Evolutionary conservation across 2,113 vertebrate species (phyloP), one percentile per base, ranked within the genome.

Genomic region (Megatriorchis doriae): DNA sequence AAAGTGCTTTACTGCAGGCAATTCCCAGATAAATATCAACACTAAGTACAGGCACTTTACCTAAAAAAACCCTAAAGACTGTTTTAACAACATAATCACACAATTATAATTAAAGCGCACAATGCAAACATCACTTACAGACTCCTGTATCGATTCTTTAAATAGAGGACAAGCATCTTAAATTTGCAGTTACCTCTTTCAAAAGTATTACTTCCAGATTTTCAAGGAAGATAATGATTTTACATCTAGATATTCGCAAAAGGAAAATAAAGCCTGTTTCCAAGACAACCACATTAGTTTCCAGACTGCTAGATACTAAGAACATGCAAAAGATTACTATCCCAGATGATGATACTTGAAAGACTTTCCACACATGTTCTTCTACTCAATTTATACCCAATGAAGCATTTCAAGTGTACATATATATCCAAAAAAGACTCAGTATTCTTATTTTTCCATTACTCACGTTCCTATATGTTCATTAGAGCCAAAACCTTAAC

Each of bases 181-280:
- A 67, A 83, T 81, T 47, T 66, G 55, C 47, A n/a, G 31, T 56
- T 78, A 45, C 38, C 93, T 89, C 62, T 53, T 94, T 94, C 42
- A 80, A 31, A 94, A 83, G 55, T 55, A 86, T 66, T 63, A 74
- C 59, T 86, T 90, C 14, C 36, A 88, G 48, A 92, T 81, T 94
- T 86, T 83, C 75, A 83, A 83, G 50, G 63, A 90, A 90, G 50
- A 72, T 47, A 32, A 68, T 13, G 15, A 82, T 72, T 88, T 88
- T 72, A 68, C 18, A 83, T 53, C 42, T 58, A 89, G 61, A 71
- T 81, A 83, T 58, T 89, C 13, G 4, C 38, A 40, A 92, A 92
- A 94, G 61, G 58, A 90, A 95, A 96, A 96, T 71, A 96, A 93
- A 94, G 45, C 62, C 74, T 75, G 92, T 94, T 96, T 93, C 95